phyloP scores from a whole-genome alignment of 1,140 invertebrate genomes.

The Tenebrio molitor region DNA sequence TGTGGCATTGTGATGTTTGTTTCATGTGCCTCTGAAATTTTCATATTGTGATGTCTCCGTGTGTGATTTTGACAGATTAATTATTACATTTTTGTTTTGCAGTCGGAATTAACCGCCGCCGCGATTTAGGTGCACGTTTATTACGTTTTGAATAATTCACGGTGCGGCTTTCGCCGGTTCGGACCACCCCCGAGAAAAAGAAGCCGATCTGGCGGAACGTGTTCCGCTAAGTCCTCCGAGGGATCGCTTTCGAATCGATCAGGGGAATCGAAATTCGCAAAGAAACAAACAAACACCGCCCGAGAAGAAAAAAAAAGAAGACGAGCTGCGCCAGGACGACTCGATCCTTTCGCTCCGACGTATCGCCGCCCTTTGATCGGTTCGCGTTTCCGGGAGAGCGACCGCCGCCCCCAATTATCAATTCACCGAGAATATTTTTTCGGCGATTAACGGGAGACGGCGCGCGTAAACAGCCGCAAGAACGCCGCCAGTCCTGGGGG shows the following conservation, averaged over 20 bases:
- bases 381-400: no score
- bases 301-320: no score
- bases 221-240: no score
- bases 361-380: no score
- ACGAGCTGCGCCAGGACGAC: no score
- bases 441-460: constrained; percentile 45
- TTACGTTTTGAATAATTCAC: constrained; percentile 52
- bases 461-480: constrained; percentile 42
- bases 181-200: no score
- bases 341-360: no score
- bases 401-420: no score
- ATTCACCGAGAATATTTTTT: constrained; percentile 47
- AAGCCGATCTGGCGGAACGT: no score
- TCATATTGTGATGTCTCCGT: constrained; percentile 64
- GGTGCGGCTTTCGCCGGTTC: constrained; percentile 1
- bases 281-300: no score
- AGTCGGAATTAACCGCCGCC: constrained; percentile 55
- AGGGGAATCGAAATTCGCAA: no score
- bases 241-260: no score
- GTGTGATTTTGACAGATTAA: constrained; percentile 66
- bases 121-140: constrained; percentile 48
- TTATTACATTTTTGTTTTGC: constrained; percentile 65
- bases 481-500: constrained; percentile 5
- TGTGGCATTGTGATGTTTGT: constrained; percentile 57
- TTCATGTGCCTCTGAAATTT: constrained; percentile 60